Conservation (phyloP, 1,140 invertebrate genomes). For the Papilio xuthus region DNA sequence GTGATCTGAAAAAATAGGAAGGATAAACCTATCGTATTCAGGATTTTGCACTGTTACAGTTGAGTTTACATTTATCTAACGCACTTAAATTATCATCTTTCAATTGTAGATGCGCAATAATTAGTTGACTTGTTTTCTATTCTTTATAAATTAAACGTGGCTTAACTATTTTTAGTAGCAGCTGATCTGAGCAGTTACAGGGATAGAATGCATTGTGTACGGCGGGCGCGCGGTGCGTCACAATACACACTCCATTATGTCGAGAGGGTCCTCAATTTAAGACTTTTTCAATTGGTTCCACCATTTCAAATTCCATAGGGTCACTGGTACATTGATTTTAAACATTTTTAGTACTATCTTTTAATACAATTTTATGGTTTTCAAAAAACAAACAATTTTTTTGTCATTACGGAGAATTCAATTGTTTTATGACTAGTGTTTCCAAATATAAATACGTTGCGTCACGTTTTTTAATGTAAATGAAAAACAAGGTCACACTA, state of each 20-base stretch:
- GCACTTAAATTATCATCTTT: too few relatives aligned
- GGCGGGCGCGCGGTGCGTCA: conserved; percentile 45
- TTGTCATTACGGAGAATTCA: too few relatives aligned
- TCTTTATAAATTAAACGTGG: neutral
- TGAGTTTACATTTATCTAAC: too few relatives aligned
- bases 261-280: conserved; percentile 56
- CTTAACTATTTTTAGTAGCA: conserved; percentile 45
- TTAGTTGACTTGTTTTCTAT: neutral
- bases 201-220: conserved; percentile 47
- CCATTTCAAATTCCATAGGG: conserved; percentile 44
- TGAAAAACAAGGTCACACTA: too few relatives aligned
- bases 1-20: too few relatives aligned
- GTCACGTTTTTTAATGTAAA: too few relatives aligned
- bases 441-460: too few relatives aligned
- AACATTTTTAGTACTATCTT: neutral
- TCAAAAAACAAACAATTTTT: neutral
- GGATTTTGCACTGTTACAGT: too few relatives aligned
- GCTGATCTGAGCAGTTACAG: conserved; percentile 60
- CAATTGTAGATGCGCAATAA: neutral
- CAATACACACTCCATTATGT: conserved; percentile 67
- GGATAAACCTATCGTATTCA: too few relatives aligned
- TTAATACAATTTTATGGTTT: neutral
- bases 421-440: too few relatives aligned
- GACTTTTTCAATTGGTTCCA: conserved; percentile 63
- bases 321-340: neutral